phyloP scores from a whole-genome alignment of 2,113 vertebrate species.

The Clupea harengus region DNA sequence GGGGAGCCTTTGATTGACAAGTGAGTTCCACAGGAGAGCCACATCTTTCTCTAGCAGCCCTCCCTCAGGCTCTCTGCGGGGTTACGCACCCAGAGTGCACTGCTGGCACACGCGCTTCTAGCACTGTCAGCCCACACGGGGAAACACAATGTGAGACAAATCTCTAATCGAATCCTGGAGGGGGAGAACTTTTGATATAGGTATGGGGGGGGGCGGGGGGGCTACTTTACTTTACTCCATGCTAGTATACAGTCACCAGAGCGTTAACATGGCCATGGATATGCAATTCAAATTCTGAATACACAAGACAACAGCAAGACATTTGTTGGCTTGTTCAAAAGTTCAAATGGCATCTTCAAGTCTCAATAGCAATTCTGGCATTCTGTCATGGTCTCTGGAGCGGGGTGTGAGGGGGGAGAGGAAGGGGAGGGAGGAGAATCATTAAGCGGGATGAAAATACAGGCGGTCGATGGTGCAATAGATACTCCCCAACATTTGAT shows the following conservation, averaged over 20 bases:
- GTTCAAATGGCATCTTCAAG: too few relatives aligned
- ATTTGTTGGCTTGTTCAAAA: not conserved
- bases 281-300: too few relatives aligned
- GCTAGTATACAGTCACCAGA: not conserved
- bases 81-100: not conserved
- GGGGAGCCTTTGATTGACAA: not conserved
- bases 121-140: not conserved
- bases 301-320: not conserved
- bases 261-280: too few relatives aligned
- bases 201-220: not conserved
- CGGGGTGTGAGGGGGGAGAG: conserved; percentile 46
- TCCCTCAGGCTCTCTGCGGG: not conserved
- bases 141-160: not conserved
- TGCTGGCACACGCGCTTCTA: not conserved
- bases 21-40: not conserved
- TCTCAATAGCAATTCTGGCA: not conserved
- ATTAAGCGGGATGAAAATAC: conserved; percentile 65
- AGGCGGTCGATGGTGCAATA: conserved; percentile 63
- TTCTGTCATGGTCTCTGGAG: not conserved
- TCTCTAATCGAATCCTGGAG: not conserved
- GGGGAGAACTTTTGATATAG: not conserved
- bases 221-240: not conserved
- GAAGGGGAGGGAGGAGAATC: conserved; percentile 58
- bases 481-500: conserved; percentile 54
- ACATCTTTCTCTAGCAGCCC: not conserved